These are phyloP conservation scores for Torymus texanus DNA, from an alignment of 2,888 invertebrate genomes.

Conservation along the genomic window DNA sequence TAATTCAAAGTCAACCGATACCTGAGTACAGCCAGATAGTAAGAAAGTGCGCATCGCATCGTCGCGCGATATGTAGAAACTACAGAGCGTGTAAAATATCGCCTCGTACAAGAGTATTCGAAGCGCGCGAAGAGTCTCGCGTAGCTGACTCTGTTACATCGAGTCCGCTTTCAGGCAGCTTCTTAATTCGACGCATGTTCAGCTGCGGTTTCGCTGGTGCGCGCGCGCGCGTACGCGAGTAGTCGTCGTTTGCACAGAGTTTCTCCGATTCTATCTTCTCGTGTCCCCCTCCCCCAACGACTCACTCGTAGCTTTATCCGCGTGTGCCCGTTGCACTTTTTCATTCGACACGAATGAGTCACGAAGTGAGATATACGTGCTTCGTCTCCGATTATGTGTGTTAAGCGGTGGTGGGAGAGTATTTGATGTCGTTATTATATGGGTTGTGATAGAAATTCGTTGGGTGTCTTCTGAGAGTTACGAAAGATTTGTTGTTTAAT, in stretches of 20 bases:
- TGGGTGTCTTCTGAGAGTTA: too few species aligned
- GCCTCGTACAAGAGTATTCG: neutral
- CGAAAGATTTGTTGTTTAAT: too few species aligned
- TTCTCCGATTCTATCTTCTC: constrained; percentile 44
- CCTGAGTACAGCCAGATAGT: too few species aligned
- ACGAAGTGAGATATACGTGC: neutral
- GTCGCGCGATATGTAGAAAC: neutral
- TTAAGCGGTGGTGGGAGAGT: neutral
- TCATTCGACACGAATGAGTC: constrained; percentile 35
- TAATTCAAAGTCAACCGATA: too few species aligned
- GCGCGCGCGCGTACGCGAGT: neutral
- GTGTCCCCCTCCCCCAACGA: neutral
- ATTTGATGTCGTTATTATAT: neutral
- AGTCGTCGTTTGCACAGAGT: constrained; percentile 30
- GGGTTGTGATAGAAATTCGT: too few species aligned
- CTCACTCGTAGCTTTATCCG: neutral
- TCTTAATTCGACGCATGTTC: constrained; percentile 59
- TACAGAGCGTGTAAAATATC: constrained; percentile 9
- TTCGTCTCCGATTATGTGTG: neutral
- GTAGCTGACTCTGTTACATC: neutral
- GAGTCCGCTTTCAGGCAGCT: constrained; percentile 39
- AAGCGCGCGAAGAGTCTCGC: constrained; percentile 9
- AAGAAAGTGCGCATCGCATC: neutral
- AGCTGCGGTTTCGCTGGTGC: constrained; percentile 55
- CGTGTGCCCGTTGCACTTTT: neutral